phyloP scores from a whole-genome alignment of 2,113 vertebrate genomes.

The Ibidorhyncha struthersii region DNA sequence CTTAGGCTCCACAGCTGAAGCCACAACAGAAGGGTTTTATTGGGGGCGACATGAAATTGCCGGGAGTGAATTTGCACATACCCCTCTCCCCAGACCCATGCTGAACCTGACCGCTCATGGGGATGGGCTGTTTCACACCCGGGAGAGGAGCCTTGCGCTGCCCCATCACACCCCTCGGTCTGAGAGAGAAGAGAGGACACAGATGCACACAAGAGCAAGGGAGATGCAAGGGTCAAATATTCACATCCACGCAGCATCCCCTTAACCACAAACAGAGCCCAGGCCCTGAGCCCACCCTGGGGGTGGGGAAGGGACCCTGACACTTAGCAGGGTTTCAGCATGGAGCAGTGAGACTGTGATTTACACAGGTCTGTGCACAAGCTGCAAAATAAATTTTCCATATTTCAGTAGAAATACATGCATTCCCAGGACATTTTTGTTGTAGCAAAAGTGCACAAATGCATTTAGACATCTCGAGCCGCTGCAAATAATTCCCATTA shows the following conservation, averaged over 20 bases:
- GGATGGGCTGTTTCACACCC: no score
- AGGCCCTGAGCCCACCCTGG: not conserved
- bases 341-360: rapidly evolving
- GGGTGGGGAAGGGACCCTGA: not conserved
- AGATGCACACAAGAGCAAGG: rapidly evolving
- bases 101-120: no score
- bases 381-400: not conserved
- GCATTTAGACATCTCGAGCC: not conserved
- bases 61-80: no score
- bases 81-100: no score
- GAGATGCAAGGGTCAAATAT: not conserved
- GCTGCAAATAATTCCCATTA: not conserved
- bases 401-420: not conserved
- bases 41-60: no score
- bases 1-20: not conserved
- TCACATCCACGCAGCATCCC: rapidly evolving
- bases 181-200: not conserved
- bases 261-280: rapidly evolving
- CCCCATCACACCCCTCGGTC: not conserved
- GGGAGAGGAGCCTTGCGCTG: not conserved
- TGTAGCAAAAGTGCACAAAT: not conserved
- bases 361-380: not conserved
- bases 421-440: rapidly evolving
- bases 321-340: not conserved
- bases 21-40: no score